Evolutionary conservation across 1,140 invertebrate species (phyloP), one percentile per base, ranked within the genome.

Genomic region (Leptinotarsa lineolata): DNA sequence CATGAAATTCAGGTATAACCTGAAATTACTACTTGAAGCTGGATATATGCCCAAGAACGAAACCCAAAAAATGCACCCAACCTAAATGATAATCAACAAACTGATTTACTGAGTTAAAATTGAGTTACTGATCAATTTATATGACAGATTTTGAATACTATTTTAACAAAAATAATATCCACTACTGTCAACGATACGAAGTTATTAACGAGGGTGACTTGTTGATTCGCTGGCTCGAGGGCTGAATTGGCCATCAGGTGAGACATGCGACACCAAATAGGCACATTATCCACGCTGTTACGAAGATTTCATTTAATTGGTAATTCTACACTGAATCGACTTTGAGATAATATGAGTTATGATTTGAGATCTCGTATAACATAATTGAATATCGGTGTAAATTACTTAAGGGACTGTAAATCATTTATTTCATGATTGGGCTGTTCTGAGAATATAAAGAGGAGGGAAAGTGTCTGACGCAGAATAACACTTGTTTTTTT

Each of bases 221-320:
- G 48, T 54, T 54, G 48, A 18, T 54, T 54, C n/a, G 48, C 6
- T 16, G 13, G 15, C 48, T 54, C 1, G 3, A 54, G 16, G 48
- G 48, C 48, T 54, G n/a, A 54, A 54, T 16, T 54, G 48, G 12
- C 16, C 48, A 54, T 54, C 48, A 54, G 48, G 48, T 54, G 48
- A 54, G 48, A 54, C 15, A 54, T 54, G 13, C 13, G 48, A 54
- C 48, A 54, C 48, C 48, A 54, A 54, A 54, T 54, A 54, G 48
- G 48, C 48, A 54, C 48, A 54, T 54, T 54, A 54, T 54, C 48
- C 48, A 54, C 48, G 48, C 48, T 54, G 48, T 54, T 54, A 54
- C 48, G 48, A 54, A 54, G 48, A 54, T 54, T 54, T 54, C 48
- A 18, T 18, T 54, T 54, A 54, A 54, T 54, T 54, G 48, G 48